Evolutionary conservation across 2,113 vertebrate genomes (phyloP), one percentile per base, ranked within the genome.

Genomic region (Salvelinus alpinus): DNA sequence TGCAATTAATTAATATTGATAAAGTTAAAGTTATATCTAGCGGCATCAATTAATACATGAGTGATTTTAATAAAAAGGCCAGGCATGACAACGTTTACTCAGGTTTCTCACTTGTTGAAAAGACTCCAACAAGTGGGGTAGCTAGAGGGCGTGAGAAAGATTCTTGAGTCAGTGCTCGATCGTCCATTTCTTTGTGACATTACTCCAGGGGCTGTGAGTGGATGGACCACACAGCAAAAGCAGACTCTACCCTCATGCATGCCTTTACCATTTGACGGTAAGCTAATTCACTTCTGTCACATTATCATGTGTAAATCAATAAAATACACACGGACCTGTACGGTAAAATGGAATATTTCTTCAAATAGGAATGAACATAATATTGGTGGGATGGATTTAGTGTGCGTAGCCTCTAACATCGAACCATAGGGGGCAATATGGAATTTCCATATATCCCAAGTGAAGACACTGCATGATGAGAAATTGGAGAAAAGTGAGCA

Each of bases 1-100:
- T 93, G 91, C 74, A 83, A 85, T 84, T 86, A 83, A 85, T 84
- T 85, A 89, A 90, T 86, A 85, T 1, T 72, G 78, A 85, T 80
- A 82, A 92, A 86, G 82, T 89, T 86, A 25, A 25, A 25, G 25
- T 25, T 25, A 25, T 88, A 86, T 78, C 80, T 81, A 82, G 81
- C 44, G 51, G 67, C 78, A 74, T 86, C 80, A 90, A 89, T 64
- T 25, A 38, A 11, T 44, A 81, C 31, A 73, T 71, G 76, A 76
- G 81, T 83, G 71, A 88, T 77, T 68, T 76, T 64, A 71, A 79
- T 67, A 64, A 3, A 34, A 70, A 29, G 54, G 74, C 75, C 51
- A 27, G 68, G 74, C 38, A 78, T 78, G 87, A 82, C 64, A 78
- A 80, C 64, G 78, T 75, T 47, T 31, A 13, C 71, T 73, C 11